Base-by-base conservation (phyloP, 2,113 vertebrate genomes). In the Sylvietta virens region DNA sequence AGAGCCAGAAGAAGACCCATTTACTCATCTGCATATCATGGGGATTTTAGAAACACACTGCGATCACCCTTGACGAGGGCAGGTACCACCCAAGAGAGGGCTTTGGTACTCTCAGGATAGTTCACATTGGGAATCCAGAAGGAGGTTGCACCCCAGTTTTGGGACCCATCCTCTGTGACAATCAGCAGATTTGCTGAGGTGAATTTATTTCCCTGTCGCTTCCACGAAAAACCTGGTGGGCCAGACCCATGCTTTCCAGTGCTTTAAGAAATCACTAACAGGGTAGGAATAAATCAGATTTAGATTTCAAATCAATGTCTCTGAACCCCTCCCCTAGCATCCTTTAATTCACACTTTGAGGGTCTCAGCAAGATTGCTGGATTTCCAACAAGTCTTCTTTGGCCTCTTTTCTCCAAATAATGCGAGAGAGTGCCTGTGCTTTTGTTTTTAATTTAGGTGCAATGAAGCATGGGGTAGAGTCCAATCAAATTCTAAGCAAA, bases 11-110 rank as follows among this genome's bases (percentile, higher is more conserved):
- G 30, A 92, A 19, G 53, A 80, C 15, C 8, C 8, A 24, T 39
- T 45, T 50, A 50, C 7, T 33, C 50, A 60, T 31, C 57, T 44
- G 14, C 27, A 42, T 57, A 27, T 6, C 5, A 0, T 13, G 11
- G 3, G 11, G 5, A 4, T n/a, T 80, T 54, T 30, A 83, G 39
- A 60, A 83, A 45, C 22, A 60, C 40, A 40, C 4, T 7, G 31
- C 54, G 15, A 37, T 31, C 19, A 56, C 9, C 5, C 30, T 58
- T 1, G 0, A 54, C 0, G 3, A 37, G 3, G 50, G 39, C 21
- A 86, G 21, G 35, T 62, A 35, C 26, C 51, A 62, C 8, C 17
- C 6, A 45, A 24, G 8, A 71, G 23, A 61, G 2, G 22, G 21
- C 12, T 31, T 61, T 53, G 15, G 45, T 23, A 39, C 28, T 30